Evolutionary conservation across 64 coral and sea anemone species (phyloP), one percentile per base, ranked within the genome.

Genomic region (Actinia equina): DNA sequence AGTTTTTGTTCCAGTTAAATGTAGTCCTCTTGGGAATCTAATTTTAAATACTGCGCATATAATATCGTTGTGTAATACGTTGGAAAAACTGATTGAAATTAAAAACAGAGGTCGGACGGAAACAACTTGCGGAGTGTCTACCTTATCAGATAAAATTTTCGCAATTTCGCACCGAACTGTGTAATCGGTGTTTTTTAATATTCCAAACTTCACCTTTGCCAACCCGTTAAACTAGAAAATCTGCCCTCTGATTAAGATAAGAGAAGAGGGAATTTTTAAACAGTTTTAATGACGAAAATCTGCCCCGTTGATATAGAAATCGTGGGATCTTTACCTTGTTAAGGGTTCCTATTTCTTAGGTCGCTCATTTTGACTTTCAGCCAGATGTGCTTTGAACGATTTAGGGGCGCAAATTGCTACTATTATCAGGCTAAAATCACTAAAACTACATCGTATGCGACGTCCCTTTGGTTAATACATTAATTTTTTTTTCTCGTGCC

Each of bases 201-300:
- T 30, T 26, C 69, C 37, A 74, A 25, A 74, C 69, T 74, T 74
- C 69, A 65, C 26, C 3, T 74, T 74, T 41, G 11, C 25, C 26
- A 27, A 30, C 69, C 27, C 69, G 69, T 74, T 74, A 14, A n/a
- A 74, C 26, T 74, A 13, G 25, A 13, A 12, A 30, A 11, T 3
- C 69, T 41, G 26, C 26, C 23, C 26, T 74, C 69, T 25, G 69
- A 74, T 74, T 74, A 74, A 74, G 69, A 74, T 74, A 74, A 74
- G 25, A 74, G 12, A 15, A 74, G 20, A 74, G 69, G 26, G 12
- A 26, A 30, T 26, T 15, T 57, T 22, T n/a, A 65, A 74, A 74
- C 69, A 30, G 26, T 42, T 74, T 41, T 74, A 41, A 26, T 74
- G 69, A 13, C 3, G 69, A 74, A 26, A 14, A 30, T 9, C 25